Conservation (phyloP, 1,140 invertebrate genomes). For the Rhysida immarginata region DNA sequence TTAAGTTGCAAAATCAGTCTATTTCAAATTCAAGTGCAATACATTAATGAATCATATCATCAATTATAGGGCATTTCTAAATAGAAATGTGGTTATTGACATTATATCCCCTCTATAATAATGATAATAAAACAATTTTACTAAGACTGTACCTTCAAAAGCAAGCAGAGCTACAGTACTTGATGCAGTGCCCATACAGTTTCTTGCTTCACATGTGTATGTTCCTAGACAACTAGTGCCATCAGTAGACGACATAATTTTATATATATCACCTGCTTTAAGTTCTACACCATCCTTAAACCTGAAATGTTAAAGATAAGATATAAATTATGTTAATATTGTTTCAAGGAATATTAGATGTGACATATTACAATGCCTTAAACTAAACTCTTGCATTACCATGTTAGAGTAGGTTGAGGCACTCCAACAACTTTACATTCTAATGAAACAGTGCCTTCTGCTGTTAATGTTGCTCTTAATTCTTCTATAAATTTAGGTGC, state of each 20-base stretch:
- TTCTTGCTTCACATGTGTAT: slow-evolving; percentile 81
- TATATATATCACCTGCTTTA: slow-evolving; percentile 77
- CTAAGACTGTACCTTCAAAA: slow-evolving; percentile 77
- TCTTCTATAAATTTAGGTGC: slow-evolving; percentile 73
- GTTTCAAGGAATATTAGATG: background rate
- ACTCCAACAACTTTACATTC: slow-evolving; percentile 87
- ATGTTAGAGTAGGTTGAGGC: slow-evolving; percentile 67
- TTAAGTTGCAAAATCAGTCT: too few relatives aligned
- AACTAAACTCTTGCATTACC: too few relatives aligned
- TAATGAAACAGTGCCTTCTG: slow-evolving; percentile 73
- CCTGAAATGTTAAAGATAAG: background rate
- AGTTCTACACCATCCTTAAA: slow-evolving; percentile 78
- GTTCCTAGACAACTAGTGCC: slow-evolving; percentile 78
- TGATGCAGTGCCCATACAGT: slow-evolving; percentile 78
- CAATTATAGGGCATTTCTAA: too few relatives aligned
- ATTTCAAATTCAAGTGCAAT: too few relatives aligned
- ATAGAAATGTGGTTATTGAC: too few relatives aligned
- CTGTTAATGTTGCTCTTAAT: slow-evolving; percentile 62
- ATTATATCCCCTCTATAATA: too few relatives aligned
- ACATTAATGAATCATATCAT: too few relatives aligned
- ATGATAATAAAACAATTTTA: too few relatives aligned
- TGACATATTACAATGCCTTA: too few relatives aligned
- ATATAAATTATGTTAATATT: background rate
- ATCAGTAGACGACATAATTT: slow-evolving; percentile 73
- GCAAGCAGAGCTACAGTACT: slow-evolving; percentile 73